phyloP scores from a whole-genome alignment of 2,888 invertebrate genomes.

The Drosophila longiperda region DNA sequence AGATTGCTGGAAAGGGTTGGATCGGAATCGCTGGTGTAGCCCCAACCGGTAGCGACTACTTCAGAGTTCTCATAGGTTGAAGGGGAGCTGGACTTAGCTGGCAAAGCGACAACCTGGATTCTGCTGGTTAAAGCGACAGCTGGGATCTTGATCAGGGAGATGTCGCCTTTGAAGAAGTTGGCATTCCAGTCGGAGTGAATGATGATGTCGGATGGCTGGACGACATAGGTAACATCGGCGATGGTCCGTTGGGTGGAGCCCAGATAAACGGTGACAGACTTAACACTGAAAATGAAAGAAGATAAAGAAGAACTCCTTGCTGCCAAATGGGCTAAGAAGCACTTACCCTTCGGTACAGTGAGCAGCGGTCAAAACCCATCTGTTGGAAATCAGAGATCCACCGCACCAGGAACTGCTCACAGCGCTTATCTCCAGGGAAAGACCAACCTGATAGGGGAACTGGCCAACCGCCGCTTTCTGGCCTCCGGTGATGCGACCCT shows the following conservation, averaged over 20 bases:
- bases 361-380: slow-evolving; percentile 72
- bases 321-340: background rate
- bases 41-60: slow-evolving; percentile 72
- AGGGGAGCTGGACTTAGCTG: slow-evolving; percentile 45
- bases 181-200: slow-evolving; percentile 82
- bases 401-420: slow-evolving; percentile 65
- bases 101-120: slow-evolving; percentile 36
- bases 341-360: slow-evolving; percentile 74
- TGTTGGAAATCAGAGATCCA: slow-evolving; percentile 60
- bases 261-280: slow-evolving; percentile 68
- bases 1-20: slow-evolving; percentile 68
- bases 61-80: slow-evolving; percentile 33
- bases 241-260: slow-evolving; percentile 74
- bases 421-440: slow-evolving; percentile 46
- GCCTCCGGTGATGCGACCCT: slow-evolving; percentile 67
- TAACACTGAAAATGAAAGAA: too few species aligned
- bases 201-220: slow-evolving; percentile 52
- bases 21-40: slow-evolving; percentile 50
- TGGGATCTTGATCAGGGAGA: slow-evolving; percentile 69
- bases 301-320: too few species aligned
- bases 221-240: slow-evolving; percentile 46
- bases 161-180: slow-evolving; percentile 64
- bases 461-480: slow-evolving; percentile 50
- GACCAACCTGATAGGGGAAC: slow-evolving; percentile 74
- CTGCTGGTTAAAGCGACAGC: slow-evolving; percentile 13